Conservation (phyloP, 2,888 invertebrate genomes). For the Galeruca laticollis region DNA sequence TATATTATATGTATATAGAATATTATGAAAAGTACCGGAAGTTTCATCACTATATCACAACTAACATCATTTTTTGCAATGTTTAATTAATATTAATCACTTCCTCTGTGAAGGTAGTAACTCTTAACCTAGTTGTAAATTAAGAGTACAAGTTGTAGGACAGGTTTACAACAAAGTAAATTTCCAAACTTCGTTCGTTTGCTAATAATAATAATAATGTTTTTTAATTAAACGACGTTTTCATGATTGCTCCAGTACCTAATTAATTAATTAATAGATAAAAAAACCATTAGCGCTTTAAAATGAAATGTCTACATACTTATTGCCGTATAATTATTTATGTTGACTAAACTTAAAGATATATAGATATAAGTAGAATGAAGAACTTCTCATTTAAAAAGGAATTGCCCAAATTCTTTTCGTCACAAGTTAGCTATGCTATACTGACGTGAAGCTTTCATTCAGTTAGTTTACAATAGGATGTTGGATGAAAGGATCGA, state of each 20-base stretch:
- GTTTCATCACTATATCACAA: conserved; percentile 36
- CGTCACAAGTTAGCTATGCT: too few species aligned
- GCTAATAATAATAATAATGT: not conserved
- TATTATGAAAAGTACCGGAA: conserved; percentile 26
- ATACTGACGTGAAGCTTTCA: too few species aligned
- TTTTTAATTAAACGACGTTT: not conserved
- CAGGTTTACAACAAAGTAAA: conserved; percentile 33
- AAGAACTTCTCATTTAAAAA: too few species aligned
- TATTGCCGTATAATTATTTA: too few species aligned
- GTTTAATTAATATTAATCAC: conserved; percentile 41
- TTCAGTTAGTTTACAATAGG: too few species aligned
- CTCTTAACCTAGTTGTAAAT: conserved; percentile 41
- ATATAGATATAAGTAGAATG: too few species aligned
- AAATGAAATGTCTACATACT: too few species aligned
- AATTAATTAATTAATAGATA: too few species aligned
- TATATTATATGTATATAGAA: conserved; percentile 10
- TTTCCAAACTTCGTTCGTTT: conserved; percentile 24
- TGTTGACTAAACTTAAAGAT: too few species aligned
- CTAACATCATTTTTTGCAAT: conserved; percentile 41
- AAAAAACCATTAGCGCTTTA: too few species aligned
- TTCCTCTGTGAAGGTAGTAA: conserved; percentile 38
- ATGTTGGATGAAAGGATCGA: too few species aligned
- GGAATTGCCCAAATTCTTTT: too few species aligned
- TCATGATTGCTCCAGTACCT: not conserved
- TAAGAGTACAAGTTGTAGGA: conserved; percentile 25